Evolutionary conservation across 2,797 vertebrate species (phyloP), one percentile per base, ranked within the genome.

Genomic region (Adelosebastes latens): DNA sequence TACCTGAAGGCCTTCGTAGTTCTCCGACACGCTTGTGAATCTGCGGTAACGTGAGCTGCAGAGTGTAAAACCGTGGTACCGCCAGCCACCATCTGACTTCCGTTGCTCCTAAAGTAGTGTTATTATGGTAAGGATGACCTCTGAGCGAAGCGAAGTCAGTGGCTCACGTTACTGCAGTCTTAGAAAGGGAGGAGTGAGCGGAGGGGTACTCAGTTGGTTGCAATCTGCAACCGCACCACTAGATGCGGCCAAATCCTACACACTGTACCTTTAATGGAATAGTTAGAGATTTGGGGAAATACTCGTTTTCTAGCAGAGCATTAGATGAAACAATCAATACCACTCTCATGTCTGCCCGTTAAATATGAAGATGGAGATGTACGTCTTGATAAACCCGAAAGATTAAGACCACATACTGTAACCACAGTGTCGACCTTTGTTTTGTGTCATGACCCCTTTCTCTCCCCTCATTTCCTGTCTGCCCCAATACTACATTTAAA

Each of bases 51-150:
- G 0, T 42, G 5, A 42, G 5, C 39, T 42, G 39, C 39, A 42
- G 5, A 42, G 39, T 16, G 39, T 42, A 16, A 42, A 42, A 42
- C 39, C 39, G 39, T 0, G 0, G 39, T 42, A 42, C 39, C 39
- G 13, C 39, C 39, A 42, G 39, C 0, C 39, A 5, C 39, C 39
- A 5, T 42, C 13, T 14, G 39, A 42, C 39, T 42, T 42, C 13
- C 0, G 39, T 42, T 42, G 39, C 13, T 14, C 39, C 39, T 42
- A 42, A 14, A 14, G 39, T 42, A 42, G 39, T 42, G 39, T 42
- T 42, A 42, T 42, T 16, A 42, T 42, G 39, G 39, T 0, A 0
- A 6, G 39, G 13, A 42, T 42, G 39, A 0, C 13, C 39, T 42
- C 39, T 42, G 39, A 42, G 39, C 13, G 39, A 42, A 2, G 39